phyloP scores from a whole-genome alignment of 1,140 invertebrate genomes.

The Pantala flavescens region DNA sequence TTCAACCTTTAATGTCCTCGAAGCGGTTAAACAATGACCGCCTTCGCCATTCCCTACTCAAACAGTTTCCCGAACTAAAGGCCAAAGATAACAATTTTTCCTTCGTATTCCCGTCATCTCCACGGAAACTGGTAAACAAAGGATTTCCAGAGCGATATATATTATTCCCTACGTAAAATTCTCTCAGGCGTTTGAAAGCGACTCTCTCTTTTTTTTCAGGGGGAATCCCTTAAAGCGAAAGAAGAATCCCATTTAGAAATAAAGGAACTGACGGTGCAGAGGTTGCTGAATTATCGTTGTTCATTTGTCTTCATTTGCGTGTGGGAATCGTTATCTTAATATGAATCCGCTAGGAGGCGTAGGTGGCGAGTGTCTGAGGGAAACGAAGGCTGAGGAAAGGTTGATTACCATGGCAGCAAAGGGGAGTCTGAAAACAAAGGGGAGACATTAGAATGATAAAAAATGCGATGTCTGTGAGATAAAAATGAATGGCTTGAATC shows the following conservation, averaged over 20 bases:
- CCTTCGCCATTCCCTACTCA: not conserved
- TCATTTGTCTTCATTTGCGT: constrained; percentile 6
- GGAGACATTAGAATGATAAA: no score
- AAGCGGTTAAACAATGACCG: not conserved
- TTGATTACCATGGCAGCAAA: no score
- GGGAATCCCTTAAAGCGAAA: not conserved
- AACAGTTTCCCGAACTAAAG: not conserved
- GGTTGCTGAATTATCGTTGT: not conserved
- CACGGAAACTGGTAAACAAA: not conserved
- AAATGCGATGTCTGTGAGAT: no score
- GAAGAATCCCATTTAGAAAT: not conserved
- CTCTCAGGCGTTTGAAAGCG: no score
- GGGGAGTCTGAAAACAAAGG: no score
- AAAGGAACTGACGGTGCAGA: not conserved
- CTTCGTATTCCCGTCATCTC: not conserved
- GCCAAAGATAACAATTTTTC: not conserved
- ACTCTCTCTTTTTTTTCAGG: no score
- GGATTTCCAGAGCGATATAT: not conserved
- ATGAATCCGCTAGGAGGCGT: no score
- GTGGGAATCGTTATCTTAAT: not conserved
- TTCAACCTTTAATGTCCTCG: not conserved
- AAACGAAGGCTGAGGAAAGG: no score
- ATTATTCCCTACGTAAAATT: not conserved
- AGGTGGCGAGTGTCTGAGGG: no score
- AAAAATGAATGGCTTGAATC: no score